Base-by-base conservation (phyloP, 2,797 vertebrate species). In the Anniella stebbinsi region DNA sequence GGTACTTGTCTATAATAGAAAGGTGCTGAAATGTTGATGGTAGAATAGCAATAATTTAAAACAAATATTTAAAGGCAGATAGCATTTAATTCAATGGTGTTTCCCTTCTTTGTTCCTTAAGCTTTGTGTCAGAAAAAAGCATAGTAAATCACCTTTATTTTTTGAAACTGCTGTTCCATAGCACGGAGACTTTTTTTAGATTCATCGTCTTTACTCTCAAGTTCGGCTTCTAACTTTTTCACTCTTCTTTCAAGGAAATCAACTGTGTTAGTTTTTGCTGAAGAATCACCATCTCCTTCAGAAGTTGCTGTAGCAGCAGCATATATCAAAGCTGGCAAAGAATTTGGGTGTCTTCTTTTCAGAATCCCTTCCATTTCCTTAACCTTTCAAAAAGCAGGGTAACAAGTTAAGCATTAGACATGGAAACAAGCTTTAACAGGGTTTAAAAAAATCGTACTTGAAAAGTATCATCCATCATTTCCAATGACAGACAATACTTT, bases 161-260 rank as follows among this genome's bases (percentile, higher is more conserved):
- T 97, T 90, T 98, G 98, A 96, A 98, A 99, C 66, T 98, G 98
- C 11, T 99, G 98, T 87, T 99, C 98, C 98, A 99, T 98, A 83
- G 97, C 94, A 84, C 98, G 96, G 77, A 99, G 97, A 95, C 98
- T 98, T 94, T 96, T 98, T 92, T 99, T 99, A 88, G 98, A 98
- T 94, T 99, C 98, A 88, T 99, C 98, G 90, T 99, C 98, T 89
- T 96, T 98, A 77, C 96, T 97, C 95, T 99, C 98, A 88, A 99
- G 98, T 94, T 99, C 98, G 0, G 96, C 96, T 97, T 99, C 99
- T 94, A 99, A 96, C 48, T 98, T 98, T 86, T 98, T 98, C 41
- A 98, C 96, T 92, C 98, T 97, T 94, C 95, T 97, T 94, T 99
- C 99, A 96, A 99, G 97, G 92, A 99, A 97, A 78, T 96, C 95